A percentile compares a stretch with the other conserved stretches of the same genome.
Conservation (phyloP, 2,113 vertebrate species). For the Poicephalus meyeri region DNA sequence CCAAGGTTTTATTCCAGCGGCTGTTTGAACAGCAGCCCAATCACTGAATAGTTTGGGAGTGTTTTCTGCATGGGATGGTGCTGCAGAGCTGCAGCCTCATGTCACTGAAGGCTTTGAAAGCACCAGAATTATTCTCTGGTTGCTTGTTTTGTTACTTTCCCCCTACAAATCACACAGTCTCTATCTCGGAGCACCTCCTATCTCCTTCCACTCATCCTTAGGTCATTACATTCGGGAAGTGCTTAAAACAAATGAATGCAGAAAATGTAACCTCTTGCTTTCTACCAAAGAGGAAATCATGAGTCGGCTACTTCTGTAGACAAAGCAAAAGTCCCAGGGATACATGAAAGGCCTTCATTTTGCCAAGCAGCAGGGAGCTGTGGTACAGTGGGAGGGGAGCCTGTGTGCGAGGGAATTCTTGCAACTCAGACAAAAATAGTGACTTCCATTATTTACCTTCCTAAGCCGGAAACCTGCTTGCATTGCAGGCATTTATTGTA, state of each 20-base stretch:
- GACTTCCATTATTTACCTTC: constrained; percentile 59
- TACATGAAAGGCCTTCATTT: constrained; percentile 37
- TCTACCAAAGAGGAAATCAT: neutral
- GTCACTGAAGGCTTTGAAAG: neutral
- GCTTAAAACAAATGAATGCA: neutral
- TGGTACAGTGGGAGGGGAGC: neutral
- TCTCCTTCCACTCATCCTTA: neutral
- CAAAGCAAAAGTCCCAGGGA: constrained; percentile 4
- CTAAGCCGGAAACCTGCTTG: constrained; percentile 55
- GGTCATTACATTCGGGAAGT: neutral
- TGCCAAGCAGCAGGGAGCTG: neutral
- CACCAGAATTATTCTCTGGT: neutral
- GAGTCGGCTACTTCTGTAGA: neutral
- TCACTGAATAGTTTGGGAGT: neutral
- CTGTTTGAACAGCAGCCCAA: neutral
- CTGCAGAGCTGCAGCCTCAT: neutral
- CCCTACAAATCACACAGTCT: neutral
- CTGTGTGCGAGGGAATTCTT: neutral
- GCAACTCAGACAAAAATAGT: constrained; percentile 59
- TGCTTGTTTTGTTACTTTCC: neutral
- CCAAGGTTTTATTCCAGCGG: neutral
- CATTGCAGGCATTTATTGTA: constrained; percentile 65
- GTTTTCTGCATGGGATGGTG: neutral
- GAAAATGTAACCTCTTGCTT: neutral
- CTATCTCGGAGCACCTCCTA: neutral